These are phyloP conservation scores for Meandrina meandrites DNA, from an alignment of 92 coral and sea anemone genomes.

Conservation along the genomic window DNA sequence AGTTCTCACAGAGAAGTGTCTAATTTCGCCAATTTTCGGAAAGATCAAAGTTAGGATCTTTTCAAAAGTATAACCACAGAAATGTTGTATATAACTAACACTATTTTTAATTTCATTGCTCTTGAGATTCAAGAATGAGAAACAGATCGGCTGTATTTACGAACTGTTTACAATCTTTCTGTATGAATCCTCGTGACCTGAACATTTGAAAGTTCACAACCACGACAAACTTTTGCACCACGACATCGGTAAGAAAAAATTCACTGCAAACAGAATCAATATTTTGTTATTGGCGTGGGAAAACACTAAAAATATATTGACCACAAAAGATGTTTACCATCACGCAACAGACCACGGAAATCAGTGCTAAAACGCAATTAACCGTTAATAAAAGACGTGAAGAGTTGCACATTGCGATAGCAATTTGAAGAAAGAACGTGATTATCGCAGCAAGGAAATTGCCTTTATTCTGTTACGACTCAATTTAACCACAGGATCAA, in stretches of 20 bases:
- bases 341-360: conserved; percentile 21
- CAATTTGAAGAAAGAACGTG: not conserved
- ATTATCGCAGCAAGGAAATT: not conserved
- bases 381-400: not conserved
- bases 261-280: not conserved
- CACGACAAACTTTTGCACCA: not conserved
- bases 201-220: not conserved
- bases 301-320: conserved; percentile 24
- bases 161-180: not conserved
- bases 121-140: not conserved
- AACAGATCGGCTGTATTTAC: not conserved
- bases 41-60: not conserved
- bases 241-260: not conserved
- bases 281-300: conserved; percentile 23
- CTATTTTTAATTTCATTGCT: too few relatives aligned
- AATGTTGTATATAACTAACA: too few relatives aligned
- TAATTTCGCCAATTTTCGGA: too few relatives aligned
- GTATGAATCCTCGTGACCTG: not conserved
- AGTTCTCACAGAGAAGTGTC: not conserved
- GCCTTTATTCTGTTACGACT: not conserved
- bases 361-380: conserved; percentile 5
- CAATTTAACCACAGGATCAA: not conserved
- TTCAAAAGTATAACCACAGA: not conserved
- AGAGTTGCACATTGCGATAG: not conserved
- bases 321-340: conserved; percentile 13